Conservation (phyloP, 1,140 invertebrate species). For the Zaprionus capensis region DNA sequence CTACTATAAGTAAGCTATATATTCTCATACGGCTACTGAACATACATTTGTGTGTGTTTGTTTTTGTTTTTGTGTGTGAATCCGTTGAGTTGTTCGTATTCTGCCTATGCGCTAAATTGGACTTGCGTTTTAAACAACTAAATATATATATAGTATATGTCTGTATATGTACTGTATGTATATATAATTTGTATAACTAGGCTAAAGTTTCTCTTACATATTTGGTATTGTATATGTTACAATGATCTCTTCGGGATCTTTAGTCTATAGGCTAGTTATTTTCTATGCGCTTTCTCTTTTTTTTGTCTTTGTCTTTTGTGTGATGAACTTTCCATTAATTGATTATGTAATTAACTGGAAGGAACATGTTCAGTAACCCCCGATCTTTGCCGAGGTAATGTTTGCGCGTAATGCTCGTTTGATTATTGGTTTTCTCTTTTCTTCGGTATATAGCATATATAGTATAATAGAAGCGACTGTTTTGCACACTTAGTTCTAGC, state of each 20-base stretch:
- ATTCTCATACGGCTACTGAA: constrained; percentile 38
- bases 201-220: constrained; percentile 58
- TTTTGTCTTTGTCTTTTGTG: not conserved
- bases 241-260: constrained; percentile 68
- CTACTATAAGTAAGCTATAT: constrained; percentile 50
- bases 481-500: constrained; percentile 45
- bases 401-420: constrained; percentile 42
- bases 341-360: constrained; percentile 43
- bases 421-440: constrained; percentile 32
- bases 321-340: constrained; percentile 32
- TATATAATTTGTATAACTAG: constrained; percentile 68
- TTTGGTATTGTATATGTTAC: constrained; percentile 79
- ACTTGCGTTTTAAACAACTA: constrained; percentile 73
- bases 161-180: constrained; percentile 32
- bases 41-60: constrained; percentile 23
- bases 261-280: constrained; percentile 67
- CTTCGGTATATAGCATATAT: constrained; percentile 17
- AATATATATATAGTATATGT: constrained; percentile 40
- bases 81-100: constrained; percentile 11
- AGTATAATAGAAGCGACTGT: constrained; percentile 37
- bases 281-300: constrained; percentile 40
- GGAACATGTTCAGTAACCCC: constrained; percentile 27
- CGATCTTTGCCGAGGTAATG: constrained; percentile 18
- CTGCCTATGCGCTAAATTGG: constrained; percentile 63
- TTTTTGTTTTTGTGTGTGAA: constrained; percentile 11